Evolutionary conservation across 2,113 vertebrate species (phyloP), one percentile per base, ranked within the genome.

Genomic region (Pycnonotus jocosus): DNA sequence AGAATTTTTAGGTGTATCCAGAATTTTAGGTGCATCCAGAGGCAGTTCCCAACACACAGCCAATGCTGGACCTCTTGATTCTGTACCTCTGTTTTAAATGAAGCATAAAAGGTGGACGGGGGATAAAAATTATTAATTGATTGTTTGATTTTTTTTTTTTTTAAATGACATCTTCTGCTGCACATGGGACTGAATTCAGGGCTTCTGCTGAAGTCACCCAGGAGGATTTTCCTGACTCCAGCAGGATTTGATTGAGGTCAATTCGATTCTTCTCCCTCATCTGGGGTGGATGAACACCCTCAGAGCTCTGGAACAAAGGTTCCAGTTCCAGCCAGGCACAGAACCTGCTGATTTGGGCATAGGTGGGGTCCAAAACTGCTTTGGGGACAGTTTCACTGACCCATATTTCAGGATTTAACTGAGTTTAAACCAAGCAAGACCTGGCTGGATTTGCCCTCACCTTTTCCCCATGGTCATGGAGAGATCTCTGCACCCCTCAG

Each of bases 381-480:
- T 51, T n/a, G n/a, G 22, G 15, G 71, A 10, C 7, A 62, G 24
- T n/a, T 57, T 5, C 37, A 48, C 12, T 37, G 57, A 15, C 12
- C 14, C 7, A 13, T 2, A 16, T 35, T 35, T 35, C n/a, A 24
- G n/a, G 33, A 10, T 35, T 35, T 7, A 24, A 7, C n/a, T 16
- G 22, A 35, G 14, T 35, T 58, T 35, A 58, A 16, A 58, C 35
- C 24, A 15, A 35, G 30, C 48, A 6, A 30, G 33, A 9, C 9
- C n/a, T n/a, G 31, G 11, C 7, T 64, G 21, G 0, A 37, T 48
- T 38, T 56, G 22, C 51, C n/a, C 47, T 35, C 38, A 9, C 4
- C 48, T 3, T 45, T 51, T 15, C 19, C 31, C 17, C 1, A 4
- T 7, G 8, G 1, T 40, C 60, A 1, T 2, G 16, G 56, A 28